phyloP scores from a whole-genome alignment of 2,888 invertebrate species.

The Bhutanitis thaidina region DNA sequence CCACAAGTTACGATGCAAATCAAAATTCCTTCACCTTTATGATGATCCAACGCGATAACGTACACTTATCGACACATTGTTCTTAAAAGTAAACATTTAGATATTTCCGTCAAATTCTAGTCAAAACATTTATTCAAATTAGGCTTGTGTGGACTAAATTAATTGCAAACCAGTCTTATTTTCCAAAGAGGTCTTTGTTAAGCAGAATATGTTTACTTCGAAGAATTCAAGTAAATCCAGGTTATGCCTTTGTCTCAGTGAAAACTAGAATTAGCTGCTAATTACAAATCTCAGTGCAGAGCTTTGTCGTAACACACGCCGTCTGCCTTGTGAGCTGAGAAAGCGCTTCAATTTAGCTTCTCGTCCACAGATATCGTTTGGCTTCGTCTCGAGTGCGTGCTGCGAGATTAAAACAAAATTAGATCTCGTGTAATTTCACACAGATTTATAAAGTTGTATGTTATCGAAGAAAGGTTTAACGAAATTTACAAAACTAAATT shows the following conservation, averaged over 20 bases:
- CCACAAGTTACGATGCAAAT: too few species aligned
- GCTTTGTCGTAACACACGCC: not conserved
- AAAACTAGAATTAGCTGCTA: constrained; percentile 6
- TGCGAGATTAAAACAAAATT: constrained; percentile 14
- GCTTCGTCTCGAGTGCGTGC: constrained; percentile 8
- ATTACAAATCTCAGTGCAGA: constrained; percentile 1
- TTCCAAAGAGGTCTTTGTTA: not conserved
- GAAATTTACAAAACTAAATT: too few species aligned
- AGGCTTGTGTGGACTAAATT: too few species aligned
- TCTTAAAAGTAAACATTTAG: too few species aligned
- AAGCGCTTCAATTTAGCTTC: constrained; percentile 5
- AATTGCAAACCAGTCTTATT: not conserved
- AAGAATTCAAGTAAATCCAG: not conserved
- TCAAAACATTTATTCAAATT: too few species aligned
- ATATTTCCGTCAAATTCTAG: too few species aligned
- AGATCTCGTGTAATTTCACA: not conserved
- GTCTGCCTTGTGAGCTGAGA: not conserved
- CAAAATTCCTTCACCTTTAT: too few species aligned
- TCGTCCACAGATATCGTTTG: constrained; percentile 7
- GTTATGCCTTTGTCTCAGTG: not conserved
- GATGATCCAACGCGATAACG: too few species aligned
- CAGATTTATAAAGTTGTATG: not conserved
- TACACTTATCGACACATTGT: too few species aligned
- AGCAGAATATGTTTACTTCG: not conserved
- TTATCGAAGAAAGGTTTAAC: not conserved